Percentiles rank a stretch among this genome's conserved stretches.
Conservation (phyloP, 2,888 invertebrate species). For the Campaea margaritaria region DNA sequence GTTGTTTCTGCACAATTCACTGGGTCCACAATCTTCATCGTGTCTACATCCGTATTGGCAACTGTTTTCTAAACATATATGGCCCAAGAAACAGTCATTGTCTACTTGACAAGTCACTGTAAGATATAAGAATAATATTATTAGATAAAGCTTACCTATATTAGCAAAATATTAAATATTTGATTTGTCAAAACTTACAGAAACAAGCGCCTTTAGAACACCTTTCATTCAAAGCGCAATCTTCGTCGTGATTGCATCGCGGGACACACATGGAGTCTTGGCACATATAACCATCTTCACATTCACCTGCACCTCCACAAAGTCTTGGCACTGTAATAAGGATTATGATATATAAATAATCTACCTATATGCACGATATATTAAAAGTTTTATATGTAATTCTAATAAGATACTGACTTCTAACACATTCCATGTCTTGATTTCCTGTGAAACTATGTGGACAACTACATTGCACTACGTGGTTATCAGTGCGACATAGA, state of each 20-base stretch:
- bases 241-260: constrained; percentile 89
- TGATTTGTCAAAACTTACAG: constrained; percentile 80
- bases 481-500: constrained; percentile 89
- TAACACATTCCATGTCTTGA: constrained; percentile 92
- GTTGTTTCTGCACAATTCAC: constrained; percentile 92
- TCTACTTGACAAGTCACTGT: constrained; percentile 94
- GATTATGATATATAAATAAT: constrained; percentile 5
- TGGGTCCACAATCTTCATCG: constrained; percentile 94
- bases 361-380: too few species aligned
- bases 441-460: constrained; percentile 95
- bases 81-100: constrained; percentile 96
- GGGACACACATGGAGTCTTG: constrained; percentile 93
- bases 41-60: constrained; percentile 94
- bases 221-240: constrained; percentile 96
- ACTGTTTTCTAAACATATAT: constrained; percentile 94
- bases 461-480: constrained; percentile 92
- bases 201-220: constrained; percentile 93
- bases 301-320: constrained; percentile 89
- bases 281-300: constrained; percentile 89
- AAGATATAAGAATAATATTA: constrained; percentile 39
- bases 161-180: neutral
- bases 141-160: neutral
- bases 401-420: constrained; percentile 85
- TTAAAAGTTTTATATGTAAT: too few species aligned
- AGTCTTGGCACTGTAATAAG: constrained; percentile 89